Evolutionary conservation across 2,113 vertebrate species (phyloP), one percentile per base, ranked within the genome.

Genomic region (Cyphomyrus plagiostoma): DNA sequence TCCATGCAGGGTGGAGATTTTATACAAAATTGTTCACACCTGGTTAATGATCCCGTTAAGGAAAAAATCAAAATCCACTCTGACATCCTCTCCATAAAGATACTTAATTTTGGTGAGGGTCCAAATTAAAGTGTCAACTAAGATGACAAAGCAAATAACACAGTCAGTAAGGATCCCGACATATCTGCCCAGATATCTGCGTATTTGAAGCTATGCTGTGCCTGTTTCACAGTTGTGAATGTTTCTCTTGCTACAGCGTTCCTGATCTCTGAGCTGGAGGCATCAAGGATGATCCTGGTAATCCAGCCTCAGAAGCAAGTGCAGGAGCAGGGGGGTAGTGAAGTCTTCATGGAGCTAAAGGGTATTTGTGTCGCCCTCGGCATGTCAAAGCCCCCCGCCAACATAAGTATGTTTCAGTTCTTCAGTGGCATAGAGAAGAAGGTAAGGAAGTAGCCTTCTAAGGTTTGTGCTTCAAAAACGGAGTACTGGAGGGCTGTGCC

Each of bases 401-500:
- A 96, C 96, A 99, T 99, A 95, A 97, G 97, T 50, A 99, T 99
- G 98, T 98, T 99, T 95, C 98, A 99, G 95, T 99, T 99, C 95
- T 99, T 99, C 95, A 99, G 97, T 87, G 98, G 98, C 87, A 99
- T 99, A 91, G 98, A 99, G 94, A 99, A 99, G 96, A 99, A 99
- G 95, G 98, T 98, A 89, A 74, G n/a, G 88, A 50, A 62, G n/a
- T 11, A 80, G 11, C 39, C 7, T 77, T 23, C 11, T 15, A 46
- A 86, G 19, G 1, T 26, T 30, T 86, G 23, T 19, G 1, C 42
- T 42, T 80, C 17, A 80, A 42, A 77, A 19, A 42, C 5, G 35
- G 35, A 80, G 13, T 19, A 80, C 39, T 42, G 74, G 74, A 42
- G 74, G 15, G 74, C 74, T 80, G 30, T 35, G 35, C 39, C 17